phyloP scores from a whole-genome alignment of 2,797 vertebrate genomes.

The Pteropus rufus region DNA sequence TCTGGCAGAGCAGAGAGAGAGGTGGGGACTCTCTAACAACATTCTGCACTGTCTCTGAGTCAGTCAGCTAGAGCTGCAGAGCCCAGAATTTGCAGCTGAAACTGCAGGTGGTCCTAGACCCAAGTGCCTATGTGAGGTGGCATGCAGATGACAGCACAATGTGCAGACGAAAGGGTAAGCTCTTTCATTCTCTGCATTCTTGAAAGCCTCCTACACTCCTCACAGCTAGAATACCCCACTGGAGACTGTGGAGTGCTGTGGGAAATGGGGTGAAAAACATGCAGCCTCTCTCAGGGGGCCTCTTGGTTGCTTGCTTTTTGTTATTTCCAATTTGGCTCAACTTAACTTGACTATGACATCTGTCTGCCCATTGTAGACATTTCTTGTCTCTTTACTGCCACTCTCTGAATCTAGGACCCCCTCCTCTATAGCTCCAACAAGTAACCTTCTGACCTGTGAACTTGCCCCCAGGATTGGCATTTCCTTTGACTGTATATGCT shows the following conservation, averaged over 20 bases:
- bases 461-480: accelerated
- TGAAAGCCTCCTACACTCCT: neutral
- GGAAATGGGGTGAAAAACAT: neutral
- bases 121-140: neutral
- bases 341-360: neutral
- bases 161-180: neutral
- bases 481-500: neutral
- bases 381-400: neutral
- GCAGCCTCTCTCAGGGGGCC: neutral
- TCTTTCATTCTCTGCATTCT: neutral
- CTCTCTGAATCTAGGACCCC: neutral
- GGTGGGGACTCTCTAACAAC: neutral
- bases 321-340: neutral
- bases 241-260: neutral
- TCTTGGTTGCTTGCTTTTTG: neutral
- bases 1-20: neutral
- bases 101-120: neutral
- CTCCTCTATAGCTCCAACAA: neutral
- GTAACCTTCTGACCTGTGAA: neutral
- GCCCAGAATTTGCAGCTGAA: neutral
- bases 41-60: neutral
- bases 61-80: neutral
- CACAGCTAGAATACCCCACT: neutral
- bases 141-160: neutral
- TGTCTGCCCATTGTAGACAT: neutral